Percentiles rank a stretch among this genome's conserved stretches.
phyloP scores from a whole-genome alignment of 2,888 invertebrate genomes.

The Carcina quercana region DNA sequence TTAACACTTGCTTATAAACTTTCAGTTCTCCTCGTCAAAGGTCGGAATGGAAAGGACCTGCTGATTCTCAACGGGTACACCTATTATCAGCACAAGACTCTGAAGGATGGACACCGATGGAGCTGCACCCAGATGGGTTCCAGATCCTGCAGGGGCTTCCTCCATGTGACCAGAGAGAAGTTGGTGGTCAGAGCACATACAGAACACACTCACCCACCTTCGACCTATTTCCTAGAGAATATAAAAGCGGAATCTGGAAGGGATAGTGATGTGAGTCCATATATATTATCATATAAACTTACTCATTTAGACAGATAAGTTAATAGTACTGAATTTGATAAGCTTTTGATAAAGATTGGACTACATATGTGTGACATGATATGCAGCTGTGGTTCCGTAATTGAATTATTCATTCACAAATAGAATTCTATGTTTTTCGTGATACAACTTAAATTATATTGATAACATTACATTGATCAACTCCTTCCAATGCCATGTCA shows the following conservation, averaged over 20 bases:
- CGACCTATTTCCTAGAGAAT: conserved; percentile 45
- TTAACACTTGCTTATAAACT: too few species aligned
- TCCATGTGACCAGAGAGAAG: conserved; percentile 57
- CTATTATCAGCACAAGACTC: conserved; percentile 59
- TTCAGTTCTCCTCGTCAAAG: conserved; percentile 61
- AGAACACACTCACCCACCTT: conserved; percentile 58
- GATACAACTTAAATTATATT: too few species aligned
- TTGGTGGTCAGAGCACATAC: conserved; percentile 55
- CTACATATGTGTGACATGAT: too few species aligned
- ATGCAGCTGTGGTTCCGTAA: too few species aligned
- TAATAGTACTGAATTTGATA: too few species aligned
- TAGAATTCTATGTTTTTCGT: too few species aligned
- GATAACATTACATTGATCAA: too few species aligned
- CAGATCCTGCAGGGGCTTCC: conserved; percentile 58
- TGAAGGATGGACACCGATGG: conserved; percentile 61
- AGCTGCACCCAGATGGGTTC: conserved; percentile 69
- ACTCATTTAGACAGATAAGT: too few species aligned
- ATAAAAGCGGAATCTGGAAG: conserved; percentile 28
- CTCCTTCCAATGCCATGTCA: too few species aligned
- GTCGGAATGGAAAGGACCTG: conserved; percentile 56
- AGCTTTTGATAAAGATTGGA: too few species aligned
- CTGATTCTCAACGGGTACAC: conserved; percentile 63
- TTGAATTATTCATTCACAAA: too few species aligned
- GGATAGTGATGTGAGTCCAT: conserved; percentile 11
- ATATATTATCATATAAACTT: too few species aligned